Evolutionary conservation across 2,888 invertebrate species (phyloP).

Genomic region (Chrysolina haemoptera): DNA sequence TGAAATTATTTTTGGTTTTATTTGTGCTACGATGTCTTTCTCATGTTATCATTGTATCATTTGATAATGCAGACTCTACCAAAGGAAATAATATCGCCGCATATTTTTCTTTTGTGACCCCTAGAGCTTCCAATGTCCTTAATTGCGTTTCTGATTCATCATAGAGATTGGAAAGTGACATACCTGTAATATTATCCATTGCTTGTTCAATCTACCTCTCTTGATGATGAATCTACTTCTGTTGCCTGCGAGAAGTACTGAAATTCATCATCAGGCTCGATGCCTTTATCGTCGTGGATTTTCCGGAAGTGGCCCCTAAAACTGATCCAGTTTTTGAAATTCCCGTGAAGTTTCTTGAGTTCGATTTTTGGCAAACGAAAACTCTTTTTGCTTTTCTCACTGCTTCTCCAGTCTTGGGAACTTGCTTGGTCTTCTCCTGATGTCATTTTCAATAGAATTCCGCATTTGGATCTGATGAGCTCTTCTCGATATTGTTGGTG

Average conservation of each 20-base stretch:
- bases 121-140: too few species aligned
- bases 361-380: background rate
- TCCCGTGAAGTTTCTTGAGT: background rate
- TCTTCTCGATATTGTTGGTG: background rate
- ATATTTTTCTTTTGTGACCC: too few species aligned
- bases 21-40: background rate
- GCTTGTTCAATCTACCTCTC: conserved; percentile 22
- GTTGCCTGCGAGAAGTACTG: background rate
- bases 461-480: background rate
- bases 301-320: background rate
- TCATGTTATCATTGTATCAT: background rate
- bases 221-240: background rate
- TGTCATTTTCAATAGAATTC: background rate
- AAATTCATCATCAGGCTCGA: background rate
- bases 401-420: background rate
- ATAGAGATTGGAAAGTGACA: too few species aligned
- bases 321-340: background rate
- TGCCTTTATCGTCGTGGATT: background rate
- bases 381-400: background rate
- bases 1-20: too few species aligned
- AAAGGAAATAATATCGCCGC: background rate
- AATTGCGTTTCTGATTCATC: too few species aligned
- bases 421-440: background rate
- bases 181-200: background rate
- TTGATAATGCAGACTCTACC: background rate